These are phyloP conservation scores for Trididemnum miniatum DNA, from an alignment of 23 tunicate genomes.

Conservation along the genomic window DNA sequence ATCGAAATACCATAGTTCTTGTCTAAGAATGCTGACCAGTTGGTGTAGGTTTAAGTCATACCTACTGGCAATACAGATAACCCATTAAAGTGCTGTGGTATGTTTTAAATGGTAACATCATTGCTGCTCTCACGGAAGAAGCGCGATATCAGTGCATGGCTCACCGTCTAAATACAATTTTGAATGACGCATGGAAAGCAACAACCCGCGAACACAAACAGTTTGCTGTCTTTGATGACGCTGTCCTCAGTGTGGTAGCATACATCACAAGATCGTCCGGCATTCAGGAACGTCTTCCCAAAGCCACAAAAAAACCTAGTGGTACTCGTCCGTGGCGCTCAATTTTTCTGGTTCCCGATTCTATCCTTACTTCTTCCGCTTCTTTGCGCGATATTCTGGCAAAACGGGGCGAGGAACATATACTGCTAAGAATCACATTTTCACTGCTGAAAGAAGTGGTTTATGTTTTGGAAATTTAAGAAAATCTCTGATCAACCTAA, in stretches of 20 bases:
- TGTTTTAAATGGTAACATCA: constrained; percentile 1
- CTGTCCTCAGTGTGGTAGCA: background rate
- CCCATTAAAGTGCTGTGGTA: background rate
- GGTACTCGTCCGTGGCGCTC: constrained; percentile 10
- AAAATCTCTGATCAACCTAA: background rate
- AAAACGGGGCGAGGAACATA: constrained; percentile 11
- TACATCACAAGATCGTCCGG: constrained; percentile 13
- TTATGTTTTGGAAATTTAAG: too few species aligned
- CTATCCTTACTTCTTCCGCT: background rate
- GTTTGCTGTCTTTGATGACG: constrained; percentile 10
- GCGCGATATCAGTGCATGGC: constrained; percentile 18
- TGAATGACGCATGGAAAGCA: constrained; percentile 17
- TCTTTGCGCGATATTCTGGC: constrained; percentile 1
- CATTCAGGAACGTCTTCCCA: constrained; percentile 1
- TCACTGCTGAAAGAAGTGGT: constrained; percentile 7
- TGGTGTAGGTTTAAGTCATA: background rate
- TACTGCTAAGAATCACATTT: background rate
- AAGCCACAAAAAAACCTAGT: background rate
- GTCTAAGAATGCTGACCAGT: background rate
- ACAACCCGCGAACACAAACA: background rate
- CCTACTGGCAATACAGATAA: background rate
- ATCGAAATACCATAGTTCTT: background rate
- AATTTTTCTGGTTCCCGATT: background rate
- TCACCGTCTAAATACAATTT: constrained; percentile 10
- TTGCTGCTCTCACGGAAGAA: constrained; percentile 11